Conservation (phyloP, 2,113 vertebrate species). For the Perca schrenkii region DNA sequence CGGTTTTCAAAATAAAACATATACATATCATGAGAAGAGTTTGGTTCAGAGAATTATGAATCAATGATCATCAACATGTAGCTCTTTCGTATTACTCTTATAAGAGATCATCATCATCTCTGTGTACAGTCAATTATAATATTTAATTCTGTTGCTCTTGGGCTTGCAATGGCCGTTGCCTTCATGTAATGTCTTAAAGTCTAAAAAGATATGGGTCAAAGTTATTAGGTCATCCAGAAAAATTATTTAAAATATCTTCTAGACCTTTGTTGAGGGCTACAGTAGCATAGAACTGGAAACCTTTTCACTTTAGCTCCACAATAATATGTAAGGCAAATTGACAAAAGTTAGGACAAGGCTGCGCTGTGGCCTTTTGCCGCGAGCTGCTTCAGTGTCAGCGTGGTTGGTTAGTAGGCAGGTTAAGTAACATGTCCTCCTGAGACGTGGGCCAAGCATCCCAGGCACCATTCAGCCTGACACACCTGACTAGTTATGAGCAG, state of each 20-base stretch:
- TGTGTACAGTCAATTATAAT: too few species aligned
- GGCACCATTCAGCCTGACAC: slow-evolving; percentile 37
- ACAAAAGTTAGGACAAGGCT: not conserved
- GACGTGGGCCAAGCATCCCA: not conserved
- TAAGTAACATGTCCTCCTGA: slow-evolving; percentile 45
- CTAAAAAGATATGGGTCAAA: too few species aligned
- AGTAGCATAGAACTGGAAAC: not conserved
- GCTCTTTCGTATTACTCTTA: too few species aligned
- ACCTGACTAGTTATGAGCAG: slow-evolving; percentile 45
- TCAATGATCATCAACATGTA: too few species aligned
- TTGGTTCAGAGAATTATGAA: too few species aligned
- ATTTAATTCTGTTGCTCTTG: too few species aligned
- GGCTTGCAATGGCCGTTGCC: too few species aligned
- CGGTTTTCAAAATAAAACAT: too few species aligned
- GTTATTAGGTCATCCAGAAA: not conserved
- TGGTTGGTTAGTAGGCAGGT: slow-evolving; percentile 34
- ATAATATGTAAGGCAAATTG: not conserved
- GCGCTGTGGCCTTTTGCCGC: not conserved
- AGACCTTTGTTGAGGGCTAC: not conserved
- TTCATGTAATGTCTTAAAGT: too few species aligned
- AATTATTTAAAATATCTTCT: not conserved
- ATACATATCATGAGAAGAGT: too few species aligned
- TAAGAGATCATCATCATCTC: too few species aligned
- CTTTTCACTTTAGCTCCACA: not conserved
- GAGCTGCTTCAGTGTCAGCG: slow-evolving; percentile 23